phyloP scores from a whole-genome alignment of 2,888 invertebrate genomes.

The Halocaridina rubra region DNA sequence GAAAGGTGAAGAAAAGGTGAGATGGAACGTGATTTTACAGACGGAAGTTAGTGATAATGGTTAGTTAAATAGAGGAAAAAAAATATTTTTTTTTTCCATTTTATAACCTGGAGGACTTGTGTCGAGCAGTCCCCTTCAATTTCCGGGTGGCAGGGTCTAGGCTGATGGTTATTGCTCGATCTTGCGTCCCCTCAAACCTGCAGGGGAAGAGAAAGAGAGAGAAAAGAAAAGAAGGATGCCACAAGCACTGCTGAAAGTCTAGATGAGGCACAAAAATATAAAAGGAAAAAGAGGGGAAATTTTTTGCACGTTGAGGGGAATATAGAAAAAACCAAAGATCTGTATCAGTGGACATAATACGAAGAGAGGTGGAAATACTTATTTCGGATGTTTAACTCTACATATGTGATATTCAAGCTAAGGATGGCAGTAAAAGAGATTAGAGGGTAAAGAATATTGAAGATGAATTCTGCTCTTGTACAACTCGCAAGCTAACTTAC shows the following conservation, averaged over 20 bases:
- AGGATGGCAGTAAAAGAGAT: too few relatives aligned
- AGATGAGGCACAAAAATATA: neutral
- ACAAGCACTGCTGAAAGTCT: neutral
- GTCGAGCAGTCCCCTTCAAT: neutral
- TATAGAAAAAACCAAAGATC: neutral
- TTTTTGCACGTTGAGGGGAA: neutral
- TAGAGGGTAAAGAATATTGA: neutral
- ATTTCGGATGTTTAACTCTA: too few relatives aligned
- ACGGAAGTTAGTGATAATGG: too few relatives aligned
- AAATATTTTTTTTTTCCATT: too few relatives aligned
- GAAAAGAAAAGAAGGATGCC: neutral
- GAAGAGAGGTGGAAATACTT: too few relatives aligned
- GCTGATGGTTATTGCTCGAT: conserved; percentile 52
- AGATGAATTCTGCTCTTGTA: neutral
- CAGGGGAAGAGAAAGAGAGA: neutral
- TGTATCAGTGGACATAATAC: too few relatives aligned
- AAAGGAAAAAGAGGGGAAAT: neutral
- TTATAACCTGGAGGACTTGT: conserved; percentile 10
- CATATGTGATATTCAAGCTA: too few relatives aligned
- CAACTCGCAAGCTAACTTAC: neutral
- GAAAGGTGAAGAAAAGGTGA: too few relatives aligned
- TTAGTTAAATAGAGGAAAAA: too few relatives aligned
- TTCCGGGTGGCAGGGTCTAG: conserved; percentile 40
- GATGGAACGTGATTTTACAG: too few relatives aligned
- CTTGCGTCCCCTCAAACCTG: neutral